Evolutionary conservation across 2,888 invertebrate genomes (phyloP).

Genomic region (Ditylenchus weischeri): DNA sequence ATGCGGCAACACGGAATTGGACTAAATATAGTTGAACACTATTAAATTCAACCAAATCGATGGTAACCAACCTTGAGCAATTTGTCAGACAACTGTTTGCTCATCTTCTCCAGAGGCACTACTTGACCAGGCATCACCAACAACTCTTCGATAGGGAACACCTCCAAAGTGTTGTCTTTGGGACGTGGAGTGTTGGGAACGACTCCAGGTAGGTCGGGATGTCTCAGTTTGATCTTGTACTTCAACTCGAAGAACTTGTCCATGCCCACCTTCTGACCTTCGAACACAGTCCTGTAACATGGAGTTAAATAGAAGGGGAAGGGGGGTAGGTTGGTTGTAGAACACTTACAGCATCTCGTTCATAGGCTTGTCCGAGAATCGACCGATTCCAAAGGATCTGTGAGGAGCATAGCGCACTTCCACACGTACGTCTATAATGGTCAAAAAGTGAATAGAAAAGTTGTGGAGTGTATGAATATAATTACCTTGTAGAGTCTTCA

Average conservation of each 20-base stretch:
- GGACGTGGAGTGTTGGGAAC: constrained; percentile 20
- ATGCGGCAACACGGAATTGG: constrained; percentile 14
- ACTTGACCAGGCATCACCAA: constrained; percentile 21
- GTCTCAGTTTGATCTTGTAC: constrained; percentile 18
- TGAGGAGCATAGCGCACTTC: not conserved
- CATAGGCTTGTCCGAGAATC: constrained; percentile 4
- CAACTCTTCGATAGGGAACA: constrained; percentile 10
- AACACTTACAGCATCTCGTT: not conserved
- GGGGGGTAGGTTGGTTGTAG: too few relatives aligned
- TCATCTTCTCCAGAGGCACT: constrained; percentile 28
- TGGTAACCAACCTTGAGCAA: constrained; percentile 13
- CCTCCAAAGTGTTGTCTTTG: constrained; percentile 15
- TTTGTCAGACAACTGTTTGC: constrained; percentile 7
- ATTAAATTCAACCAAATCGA: not conserved
- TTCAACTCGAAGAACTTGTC: constrained; percentile 13
- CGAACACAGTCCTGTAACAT: not conserved
- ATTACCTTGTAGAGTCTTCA: constrained; percentile 8
- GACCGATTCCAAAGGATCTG: not conserved
- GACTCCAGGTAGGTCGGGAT: constrained; percentile 19
- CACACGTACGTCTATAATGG: constrained; percentile 9
- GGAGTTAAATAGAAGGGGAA: not conserved
- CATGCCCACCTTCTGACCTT: constrained; percentile 21
- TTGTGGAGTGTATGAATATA: not conserved
- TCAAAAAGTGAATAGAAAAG: not conserved
- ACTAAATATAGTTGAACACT: constrained; percentile 12